Conservation (phyloP, 2,797 vertebrate genomes). For the Pseudopleuronectes americanus region DNA sequence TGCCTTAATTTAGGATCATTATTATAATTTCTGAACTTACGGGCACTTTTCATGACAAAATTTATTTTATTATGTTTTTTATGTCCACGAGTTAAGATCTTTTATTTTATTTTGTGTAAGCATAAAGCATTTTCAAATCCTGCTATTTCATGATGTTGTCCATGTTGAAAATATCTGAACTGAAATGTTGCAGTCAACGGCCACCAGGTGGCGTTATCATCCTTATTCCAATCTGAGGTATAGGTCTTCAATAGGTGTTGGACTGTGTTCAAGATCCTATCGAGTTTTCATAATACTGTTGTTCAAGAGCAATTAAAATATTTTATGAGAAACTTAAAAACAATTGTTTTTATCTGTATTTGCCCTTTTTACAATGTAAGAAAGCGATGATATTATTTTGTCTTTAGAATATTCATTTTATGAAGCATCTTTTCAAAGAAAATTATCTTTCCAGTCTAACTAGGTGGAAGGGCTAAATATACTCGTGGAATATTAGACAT, state of each 20-base stretch:
- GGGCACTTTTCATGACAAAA: constrained; percentile 23
- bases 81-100: background rate
- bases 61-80: constrained; percentile 23
- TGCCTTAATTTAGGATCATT: constrained; percentile 30
- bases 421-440: constrained; percentile 43
- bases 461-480: constrained; percentile 46
- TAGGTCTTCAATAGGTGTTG: background rate
- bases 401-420: constrained; percentile 5
- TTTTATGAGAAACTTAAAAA: background rate
- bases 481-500: constrained; percentile 21
- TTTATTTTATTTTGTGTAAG: constrained; percentile 9
- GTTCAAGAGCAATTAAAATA: background rate
- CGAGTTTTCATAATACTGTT: constrained; percentile 5
- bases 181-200: constrained; percentile 49
- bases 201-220: constrained; percentile 75
- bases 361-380: background rate
- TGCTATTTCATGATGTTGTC: constrained; percentile 16
- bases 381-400: constrained; percentile 13
- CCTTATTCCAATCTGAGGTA: constrained; percentile 16
- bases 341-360: background rate
- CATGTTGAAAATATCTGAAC: constrained; percentile 38
- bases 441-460: constrained; percentile 54
- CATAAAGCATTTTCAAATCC: constrained; percentile 14
- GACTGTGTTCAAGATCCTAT: constrained; percentile 4
- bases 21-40: constrained; percentile 1